Conservation (phyloP, 2,113 vertebrate genomes). For the Chaenocephalus aceratus region DNA sequence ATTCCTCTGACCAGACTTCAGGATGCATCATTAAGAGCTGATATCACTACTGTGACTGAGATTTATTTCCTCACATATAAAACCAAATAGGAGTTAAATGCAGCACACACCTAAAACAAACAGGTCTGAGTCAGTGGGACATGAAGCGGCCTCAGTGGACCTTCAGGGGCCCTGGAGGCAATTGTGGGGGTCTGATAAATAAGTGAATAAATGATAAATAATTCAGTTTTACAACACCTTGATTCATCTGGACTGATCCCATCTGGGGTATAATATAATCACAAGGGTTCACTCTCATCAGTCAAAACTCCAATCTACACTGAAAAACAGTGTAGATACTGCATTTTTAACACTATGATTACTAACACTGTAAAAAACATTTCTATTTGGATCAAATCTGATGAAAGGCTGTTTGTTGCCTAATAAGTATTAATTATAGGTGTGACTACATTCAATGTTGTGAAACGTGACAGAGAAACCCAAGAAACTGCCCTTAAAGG, state of each 20-base stretch:
- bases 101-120: constrained; percentile 1
- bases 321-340: too few relatives aligned
- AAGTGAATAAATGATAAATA: constrained; percentile 38
- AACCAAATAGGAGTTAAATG: neutral
- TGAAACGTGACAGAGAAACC: neutral
- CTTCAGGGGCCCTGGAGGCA: constrained; percentile 5
- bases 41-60: neutral
- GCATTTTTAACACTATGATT: neutral
- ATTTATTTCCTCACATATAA: neutral
- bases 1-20: neutral
- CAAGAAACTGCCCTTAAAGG: neutral
- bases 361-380: neutral
- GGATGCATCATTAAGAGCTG: neutral
- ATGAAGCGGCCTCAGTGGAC: neutral
- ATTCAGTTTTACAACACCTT: constrained; percentile 13
- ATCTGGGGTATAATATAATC: neutral
- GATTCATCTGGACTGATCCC: neutral
- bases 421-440: neutral
- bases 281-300: neutral
- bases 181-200: constrained; percentile 17
- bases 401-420: neutral
- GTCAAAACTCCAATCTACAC: too few relatives aligned
- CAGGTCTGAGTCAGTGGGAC: neutral
- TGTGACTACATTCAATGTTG: neutral
- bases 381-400: too few relatives aligned